Conservation (phyloP, 1,140 invertebrate genomes). For the Wiebesia pumilae region DNA sequence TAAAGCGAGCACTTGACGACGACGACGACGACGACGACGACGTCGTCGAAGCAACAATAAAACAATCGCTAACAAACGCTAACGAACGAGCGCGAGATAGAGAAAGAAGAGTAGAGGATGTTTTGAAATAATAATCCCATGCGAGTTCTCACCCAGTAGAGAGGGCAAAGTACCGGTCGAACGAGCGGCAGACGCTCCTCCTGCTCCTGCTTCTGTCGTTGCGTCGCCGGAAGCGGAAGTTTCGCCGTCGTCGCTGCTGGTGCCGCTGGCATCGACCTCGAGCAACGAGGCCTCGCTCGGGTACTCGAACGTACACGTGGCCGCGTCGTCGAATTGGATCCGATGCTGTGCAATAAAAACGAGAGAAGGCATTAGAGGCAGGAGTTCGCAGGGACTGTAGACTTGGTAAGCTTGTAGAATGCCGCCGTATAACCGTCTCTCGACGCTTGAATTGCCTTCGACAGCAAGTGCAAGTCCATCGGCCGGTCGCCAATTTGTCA, state of each 20-base stretch:
- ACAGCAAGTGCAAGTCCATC: no score
- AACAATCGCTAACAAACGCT: not conserved
- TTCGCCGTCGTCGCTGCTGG: slow-evolving; percentile 64
- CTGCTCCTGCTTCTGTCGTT: slow-evolving; percentile 58
- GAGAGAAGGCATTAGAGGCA: not conserved
- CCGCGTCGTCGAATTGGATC: slow-evolving; percentile 89
- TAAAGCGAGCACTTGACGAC: not conserved
- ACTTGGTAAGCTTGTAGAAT: not conserved
- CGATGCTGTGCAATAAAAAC: slow-evolving; percentile 81
- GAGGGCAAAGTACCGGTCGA: slow-evolving; percentile 63
- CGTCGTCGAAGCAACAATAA: not conserved
- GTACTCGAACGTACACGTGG: slow-evolving; percentile 89
- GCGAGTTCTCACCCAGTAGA: slow-evolving; percentile 67
- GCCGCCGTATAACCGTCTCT: not conserved
- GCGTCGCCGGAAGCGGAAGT: slow-evolving; percentile 66
- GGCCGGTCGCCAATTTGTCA: no score
- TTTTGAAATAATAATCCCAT: slow-evolving; percentile 46
- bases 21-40: not conserved
- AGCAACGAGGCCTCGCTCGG: slow-evolving; percentile 87
- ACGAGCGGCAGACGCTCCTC: slow-evolving; percentile 58
- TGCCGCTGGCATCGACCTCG: slow-evolving; percentile 58
- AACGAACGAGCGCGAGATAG: no score
- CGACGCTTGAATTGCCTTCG: not conserved
- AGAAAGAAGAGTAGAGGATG: not conserved
- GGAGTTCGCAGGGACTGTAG: not conserved